Evolutionary conservation across 2,888 invertebrate species (phyloP).

Genomic region (Cepaea hortensis): DNA sequence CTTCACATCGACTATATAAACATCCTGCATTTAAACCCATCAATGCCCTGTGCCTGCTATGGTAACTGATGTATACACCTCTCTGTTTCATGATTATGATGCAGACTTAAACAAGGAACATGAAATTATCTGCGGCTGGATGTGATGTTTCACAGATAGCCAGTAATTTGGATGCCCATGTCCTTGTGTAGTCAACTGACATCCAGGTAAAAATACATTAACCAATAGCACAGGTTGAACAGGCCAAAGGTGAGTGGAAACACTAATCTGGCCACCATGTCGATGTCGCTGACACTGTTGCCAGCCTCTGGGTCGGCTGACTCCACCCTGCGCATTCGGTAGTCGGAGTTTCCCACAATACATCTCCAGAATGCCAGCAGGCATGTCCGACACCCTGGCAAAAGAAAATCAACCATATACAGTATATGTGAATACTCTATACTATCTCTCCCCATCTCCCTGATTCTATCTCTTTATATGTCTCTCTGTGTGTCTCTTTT

Average conservation of each 20-base stretch:
- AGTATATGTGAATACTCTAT: too few relatives aligned
- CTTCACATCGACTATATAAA: too few relatives aligned
- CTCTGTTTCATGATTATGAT: too few relatives aligned
- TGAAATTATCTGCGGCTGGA: neutral
- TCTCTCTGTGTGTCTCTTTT: too few relatives aligned
- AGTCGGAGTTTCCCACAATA: conserved; percentile 64
- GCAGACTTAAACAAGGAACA: too few relatives aligned
- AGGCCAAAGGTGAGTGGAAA: conserved; percentile 91
- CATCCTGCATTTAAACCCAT: too few relatives aligned
- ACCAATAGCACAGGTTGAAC: conserved; percentile 92
- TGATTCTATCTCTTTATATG: too few relatives aligned
- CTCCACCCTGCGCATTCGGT: conserved; percentile 46
- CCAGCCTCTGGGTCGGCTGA: conserved; percentile 57
- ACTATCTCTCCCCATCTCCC: too few relatives aligned
- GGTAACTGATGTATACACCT: too few relatives aligned
- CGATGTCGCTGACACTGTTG: conserved; percentile 88
- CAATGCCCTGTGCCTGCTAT: too few relatives aligned
- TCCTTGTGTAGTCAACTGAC: conserved; percentile 40
- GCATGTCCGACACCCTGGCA: conserved; percentile 39
- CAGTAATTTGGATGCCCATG: conserved; percentile 38
- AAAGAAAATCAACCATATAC: neutral
- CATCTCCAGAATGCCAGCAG: conserved; percentile 59
- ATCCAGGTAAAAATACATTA: conserved; percentile 60
- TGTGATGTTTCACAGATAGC: conserved; percentile 30
- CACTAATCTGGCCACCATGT: conserved; percentile 85